Base-by-base conservation (phyloP, 2,113 vertebrate species). In the Colossoma macropomum region DNA sequence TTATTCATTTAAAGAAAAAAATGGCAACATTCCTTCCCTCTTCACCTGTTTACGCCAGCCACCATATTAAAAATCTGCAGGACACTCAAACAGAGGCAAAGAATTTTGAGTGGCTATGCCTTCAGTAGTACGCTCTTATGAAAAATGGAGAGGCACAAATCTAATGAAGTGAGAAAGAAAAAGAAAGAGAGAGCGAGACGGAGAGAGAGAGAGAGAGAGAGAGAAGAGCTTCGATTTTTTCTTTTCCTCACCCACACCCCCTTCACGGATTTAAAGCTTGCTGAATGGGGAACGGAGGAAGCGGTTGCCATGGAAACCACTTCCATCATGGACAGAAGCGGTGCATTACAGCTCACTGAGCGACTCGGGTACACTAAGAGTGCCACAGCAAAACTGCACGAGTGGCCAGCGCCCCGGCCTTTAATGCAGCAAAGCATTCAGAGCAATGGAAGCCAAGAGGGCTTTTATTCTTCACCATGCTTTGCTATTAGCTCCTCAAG, bases 251-350 rank as follows among this genome's bases (percentile, higher is more conserved):
- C 60, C 86, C 79, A 86, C 92, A 92, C 89, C 90, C 87, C 66
- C 91, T 89, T 88, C 84, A 89, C 90, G 87, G 0, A 89, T 90
- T 90, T 77, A 86, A 77, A 77, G 82, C 68, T 80, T 38, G 74
- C 68, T 74, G 82, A 84, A 84, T 74, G 82, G 82, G 75, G 76
- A 71, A 73, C 17, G 70, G 74, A 79, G 82, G 74, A 84, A 75
- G 93, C 91, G 79, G 96, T 96, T 96, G 93, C 95, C 95, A 96
- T 96, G 95, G 95, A 93, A 91, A 96, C 90, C 78, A 56, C 82
- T 91, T 87, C 85, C 81, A 92, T 92, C 89, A 85, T 60, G 50
- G 84, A 73, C 65, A 59, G 91, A 89, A 90, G 90, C 84, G 84
- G 45, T 87, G 91, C 68, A 77, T 88, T 75, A 79, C 90, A 88